Conservation (phyloP, 2,113 vertebrate species). For the Ammodytes dubius region DNA sequence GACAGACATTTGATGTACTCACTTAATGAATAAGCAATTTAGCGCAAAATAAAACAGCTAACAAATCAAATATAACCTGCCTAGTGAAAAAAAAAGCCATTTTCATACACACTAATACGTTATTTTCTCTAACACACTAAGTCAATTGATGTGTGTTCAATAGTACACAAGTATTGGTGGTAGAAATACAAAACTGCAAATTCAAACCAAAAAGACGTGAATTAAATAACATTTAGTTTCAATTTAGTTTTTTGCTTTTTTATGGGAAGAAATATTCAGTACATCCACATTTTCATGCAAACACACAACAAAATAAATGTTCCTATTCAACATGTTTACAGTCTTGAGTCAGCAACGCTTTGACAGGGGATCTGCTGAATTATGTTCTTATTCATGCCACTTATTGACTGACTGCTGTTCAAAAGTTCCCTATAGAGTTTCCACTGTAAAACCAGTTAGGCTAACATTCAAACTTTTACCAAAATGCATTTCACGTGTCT, state of each 20-base stretch:
- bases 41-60: conserved; percentile 50
- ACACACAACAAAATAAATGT: conserved; percentile 7
- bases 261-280: conserved; percentile 11
- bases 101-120: conserved; percentile 32
- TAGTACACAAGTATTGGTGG: conserved; percentile 48
- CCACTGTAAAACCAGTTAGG: conserved; percentile 19
- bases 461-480: conserved; percentile 45
- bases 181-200: conserved; percentile 41
- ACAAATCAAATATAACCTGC: conserved; percentile 23
- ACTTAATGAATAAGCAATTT: conserved; percentile 31
- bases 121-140: conserved; percentile 59
- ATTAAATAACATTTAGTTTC: conserved; percentile 5
- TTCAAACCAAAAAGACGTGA: conserved; percentile 31
- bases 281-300: conserved; percentile 40
- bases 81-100: conserved; percentile 5
- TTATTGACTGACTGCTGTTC: conserved; percentile 3
- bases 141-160: conserved; percentile 49
- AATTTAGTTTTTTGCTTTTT: conserved; percentile 25
- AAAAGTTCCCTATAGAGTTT: conserved; percentile 45
- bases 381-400: neutral
- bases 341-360: conserved; percentile 15
- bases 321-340: conserved; percentile 2
- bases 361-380: neutral
- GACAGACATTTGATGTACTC: conserved; percentile 40
- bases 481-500: conserved; percentile 8